phyloP scores from a whole-genome alignment of 2,113 vertebrate genomes.

The Pseudorasbora parva region DNA sequence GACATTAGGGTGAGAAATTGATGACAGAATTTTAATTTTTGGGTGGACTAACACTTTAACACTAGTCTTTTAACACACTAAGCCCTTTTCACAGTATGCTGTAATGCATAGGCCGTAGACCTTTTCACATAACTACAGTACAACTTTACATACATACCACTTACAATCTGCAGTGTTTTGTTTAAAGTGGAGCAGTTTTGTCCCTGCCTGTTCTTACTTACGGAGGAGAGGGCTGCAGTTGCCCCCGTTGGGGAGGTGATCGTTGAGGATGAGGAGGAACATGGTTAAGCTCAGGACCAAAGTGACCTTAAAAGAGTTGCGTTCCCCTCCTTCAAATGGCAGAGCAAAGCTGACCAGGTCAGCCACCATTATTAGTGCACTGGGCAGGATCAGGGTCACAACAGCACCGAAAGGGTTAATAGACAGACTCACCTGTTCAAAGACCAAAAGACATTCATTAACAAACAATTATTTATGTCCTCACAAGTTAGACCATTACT shows the following conservation, averaged over 20 bases:
- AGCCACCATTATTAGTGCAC: conserved; percentile 67
- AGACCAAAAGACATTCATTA: neutral
- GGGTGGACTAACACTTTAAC: too few species aligned
- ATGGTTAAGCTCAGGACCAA: conserved; percentile 79
- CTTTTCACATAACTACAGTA: too few species aligned
- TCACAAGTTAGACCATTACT: neutral
- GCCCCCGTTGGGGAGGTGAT: conserved; percentile 66
- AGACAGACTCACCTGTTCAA: conserved; percentile 63
- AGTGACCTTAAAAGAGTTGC: conserved; percentile 77
- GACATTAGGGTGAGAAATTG: too few species aligned
- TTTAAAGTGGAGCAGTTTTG: neutral
- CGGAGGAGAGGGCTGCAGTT: conserved; percentile 73
- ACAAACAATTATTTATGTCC: neutral
- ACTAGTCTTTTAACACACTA: too few species aligned
- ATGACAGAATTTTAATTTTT: too few species aligned
- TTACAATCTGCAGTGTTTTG: neutral
- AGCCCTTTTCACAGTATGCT: neutral
- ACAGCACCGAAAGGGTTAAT: conserved; percentile 61
- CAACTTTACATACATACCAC: too few species aligned
- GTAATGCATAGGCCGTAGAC: neutral
- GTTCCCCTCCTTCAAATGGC: conserved; percentile 71
- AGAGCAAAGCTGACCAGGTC: conserved; percentile 72
- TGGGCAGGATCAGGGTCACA: conserved; percentile 72
- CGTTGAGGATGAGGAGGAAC: conserved; percentile 75
- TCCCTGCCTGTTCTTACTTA: conserved; percentile 55